Base-by-base conservation (phyloP, 2,888 invertebrate species). In the Imbricaverruca yamaguchii region DNA sequence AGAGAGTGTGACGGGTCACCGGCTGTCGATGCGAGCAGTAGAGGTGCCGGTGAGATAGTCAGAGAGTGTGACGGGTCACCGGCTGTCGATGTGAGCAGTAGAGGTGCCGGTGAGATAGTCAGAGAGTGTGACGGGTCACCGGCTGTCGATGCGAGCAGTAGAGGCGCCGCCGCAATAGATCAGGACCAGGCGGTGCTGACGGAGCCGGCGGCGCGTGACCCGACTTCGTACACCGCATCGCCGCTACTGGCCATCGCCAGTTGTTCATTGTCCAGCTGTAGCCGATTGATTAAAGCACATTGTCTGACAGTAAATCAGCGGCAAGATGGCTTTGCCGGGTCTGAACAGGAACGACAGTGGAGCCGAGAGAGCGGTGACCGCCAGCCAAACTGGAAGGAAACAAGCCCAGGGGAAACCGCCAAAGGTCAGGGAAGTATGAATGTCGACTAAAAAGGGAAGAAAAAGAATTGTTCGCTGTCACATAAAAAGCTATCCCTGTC, bases 231-330 rank as follows among this genome's bases (percentile, higher is more conserved):
- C 3, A 61, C 39, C 0, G 61, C 61, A 15, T 15, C 61, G 18
- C 13, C 61, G 18, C 15, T 13, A 39, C 25, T 25, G 67, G 67
- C 69, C 69, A 15, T 7, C 67, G 67, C 69, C 69, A 39, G 25
- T 69, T 39, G 69, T 69, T 69, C 69, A 39, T 39, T 69, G 69
- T 8, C 39, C 69, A 39, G 69, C 69, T 69, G 69, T 39, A 23
- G 25, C 15, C 69, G 69, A 69, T 39, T 69, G 69, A 69, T 69
- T 69, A 69, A 69, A 15, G 69, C 39, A 25, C 39, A 39, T 69
- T 15, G 25, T 18, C 39, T 39, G 15, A 39, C 69, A 15, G 69
- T 69, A 69, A 69, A 25, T 69, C 69, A 39, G 69, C 61, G 15
- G 39, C 39, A 39, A 39, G 39, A 39, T 39, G 39, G 39, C 39